A percentile compares a stretch with the other conserved stretches of the same genome.
Conservation (phyloP, 2,797 vertebrate species). For the Aldrovandia affinis region DNA sequence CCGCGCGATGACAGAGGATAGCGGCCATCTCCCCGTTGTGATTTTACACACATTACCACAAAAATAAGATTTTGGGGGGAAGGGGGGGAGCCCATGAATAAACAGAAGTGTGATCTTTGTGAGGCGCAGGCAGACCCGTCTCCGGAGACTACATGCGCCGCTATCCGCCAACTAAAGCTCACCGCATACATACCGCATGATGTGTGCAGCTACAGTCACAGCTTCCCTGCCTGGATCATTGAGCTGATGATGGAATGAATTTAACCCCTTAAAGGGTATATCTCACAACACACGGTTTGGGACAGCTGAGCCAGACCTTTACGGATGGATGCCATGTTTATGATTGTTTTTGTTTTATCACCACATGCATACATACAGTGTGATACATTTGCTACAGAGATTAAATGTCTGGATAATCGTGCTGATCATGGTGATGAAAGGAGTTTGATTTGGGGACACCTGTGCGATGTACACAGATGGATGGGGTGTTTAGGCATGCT, state of each 20-base stretch:
- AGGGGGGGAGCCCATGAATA: neutral
- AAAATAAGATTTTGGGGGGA: neutral
- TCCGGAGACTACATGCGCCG: conserved; percentile 17
- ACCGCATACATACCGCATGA: neutral
- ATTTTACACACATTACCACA: neutral
- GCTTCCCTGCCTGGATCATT: neutral
- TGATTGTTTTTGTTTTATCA: neutral
- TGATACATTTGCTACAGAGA: neutral
- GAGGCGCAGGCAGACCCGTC: neutral
- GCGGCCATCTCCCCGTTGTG: neutral
- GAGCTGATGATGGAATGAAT: neutral
- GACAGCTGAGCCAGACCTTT: neutral
- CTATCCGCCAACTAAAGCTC: conserved; percentile 7
- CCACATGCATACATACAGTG: neutral
- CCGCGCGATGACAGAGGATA: neutral
- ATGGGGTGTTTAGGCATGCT: neutral
- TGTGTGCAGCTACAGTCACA: neutral
- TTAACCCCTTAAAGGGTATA: neutral
- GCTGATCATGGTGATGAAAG: neutral
- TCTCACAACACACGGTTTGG: neutral
- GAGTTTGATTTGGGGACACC: neutral
- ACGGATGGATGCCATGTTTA: neutral
- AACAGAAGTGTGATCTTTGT: conserved; percentile 17
- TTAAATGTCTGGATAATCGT: neutral
- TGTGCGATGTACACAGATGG: neutral